Conservation (phyloP, 2,797 vertebrate genomes). For the Amazonetta brasiliensis region DNA sequence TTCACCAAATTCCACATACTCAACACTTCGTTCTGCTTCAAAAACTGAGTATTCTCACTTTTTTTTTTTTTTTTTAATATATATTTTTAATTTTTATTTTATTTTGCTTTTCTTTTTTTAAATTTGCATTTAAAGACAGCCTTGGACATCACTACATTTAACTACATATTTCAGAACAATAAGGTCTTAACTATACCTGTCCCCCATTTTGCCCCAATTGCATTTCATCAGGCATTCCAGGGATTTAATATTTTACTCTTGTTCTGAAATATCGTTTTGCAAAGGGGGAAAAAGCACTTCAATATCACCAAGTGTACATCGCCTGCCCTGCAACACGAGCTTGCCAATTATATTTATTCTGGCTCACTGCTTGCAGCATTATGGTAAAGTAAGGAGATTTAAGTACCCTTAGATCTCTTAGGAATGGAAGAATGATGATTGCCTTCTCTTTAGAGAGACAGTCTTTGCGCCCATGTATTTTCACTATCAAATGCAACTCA, state of each 20-base stretch:
- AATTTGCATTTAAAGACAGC: not conserved
- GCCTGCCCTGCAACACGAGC: constrained; percentile 62
- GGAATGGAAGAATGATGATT: constrained; percentile 70
- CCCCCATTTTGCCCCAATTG: not conserved
- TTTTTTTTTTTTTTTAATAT: too few relatives aligned
- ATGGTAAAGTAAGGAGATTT: constrained; percentile 64
- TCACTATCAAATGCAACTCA: constrained; percentile 52
- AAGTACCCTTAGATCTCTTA: constrained; percentile 71
- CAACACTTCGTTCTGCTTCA: not conserved
- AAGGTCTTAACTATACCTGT: not conserved
- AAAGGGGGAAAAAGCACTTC: constrained; percentile 12
- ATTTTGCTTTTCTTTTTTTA: not conserved
- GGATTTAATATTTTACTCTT: constrained; percentile 58
- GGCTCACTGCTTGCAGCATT: constrained; percentile 72
- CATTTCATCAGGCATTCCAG: not conserved
- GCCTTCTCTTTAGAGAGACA: constrained; percentile 65
- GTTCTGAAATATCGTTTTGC: constrained; percentile 55
- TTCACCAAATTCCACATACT: not conserved
- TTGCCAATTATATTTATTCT: constrained; percentile 71
- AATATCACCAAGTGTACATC: constrained; percentile 28
- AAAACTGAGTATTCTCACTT: not conserved
- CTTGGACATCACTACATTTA: not conserved
- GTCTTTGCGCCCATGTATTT: constrained; percentile 58
- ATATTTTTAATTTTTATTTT: too few relatives aligned
- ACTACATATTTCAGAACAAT: not conserved